Conservation (phyloP, 92 coral and sea anemone genomes). For the Micromussa lordhowensis region DNA sequence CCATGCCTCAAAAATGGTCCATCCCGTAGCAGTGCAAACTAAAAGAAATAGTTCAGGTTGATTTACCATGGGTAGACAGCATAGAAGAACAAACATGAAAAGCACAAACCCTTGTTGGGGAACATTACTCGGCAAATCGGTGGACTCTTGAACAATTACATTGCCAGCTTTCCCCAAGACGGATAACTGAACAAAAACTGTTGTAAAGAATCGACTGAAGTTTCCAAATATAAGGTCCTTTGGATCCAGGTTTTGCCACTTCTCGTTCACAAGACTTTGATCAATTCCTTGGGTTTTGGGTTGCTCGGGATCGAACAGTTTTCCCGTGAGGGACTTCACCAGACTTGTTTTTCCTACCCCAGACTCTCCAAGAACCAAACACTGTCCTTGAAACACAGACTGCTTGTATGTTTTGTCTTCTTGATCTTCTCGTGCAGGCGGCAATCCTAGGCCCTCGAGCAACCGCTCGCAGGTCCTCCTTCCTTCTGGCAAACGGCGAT, state of each 20-base stretch:
- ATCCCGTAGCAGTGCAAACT: too few relatives aligned
- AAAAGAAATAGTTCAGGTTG: background rate
- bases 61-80: background rate
- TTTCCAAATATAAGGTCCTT: conserved; percentile 45
- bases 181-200: background rate
- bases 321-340: conserved; percentile 53
- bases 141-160: background rate
- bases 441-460: conserved; percentile 27
- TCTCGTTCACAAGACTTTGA: conserved; percentile 34
- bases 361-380: conserved; percentile 65
- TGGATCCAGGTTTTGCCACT: conserved; percentile 36
- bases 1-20: too few relatives aligned
- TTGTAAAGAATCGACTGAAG: conserved; percentile 25
- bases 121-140: too few relatives aligned
- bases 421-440: background rate
- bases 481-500: conserved; percentile 25
- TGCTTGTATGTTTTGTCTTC: too few relatives aligned
- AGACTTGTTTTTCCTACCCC: conserved; percentile 65
- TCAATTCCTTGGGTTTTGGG: conserved; percentile 49
- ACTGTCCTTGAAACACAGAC: conserved; percentile 63
- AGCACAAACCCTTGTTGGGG: background rate
- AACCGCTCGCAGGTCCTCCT: conserved; percentile 22
- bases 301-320: conserved; percentile 44
- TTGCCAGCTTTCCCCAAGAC: background rate
- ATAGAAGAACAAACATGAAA: background rate